Conservation (phyloP, 2,797 vertebrate genomes). For the Chaetodon trifasciatus region DNA sequence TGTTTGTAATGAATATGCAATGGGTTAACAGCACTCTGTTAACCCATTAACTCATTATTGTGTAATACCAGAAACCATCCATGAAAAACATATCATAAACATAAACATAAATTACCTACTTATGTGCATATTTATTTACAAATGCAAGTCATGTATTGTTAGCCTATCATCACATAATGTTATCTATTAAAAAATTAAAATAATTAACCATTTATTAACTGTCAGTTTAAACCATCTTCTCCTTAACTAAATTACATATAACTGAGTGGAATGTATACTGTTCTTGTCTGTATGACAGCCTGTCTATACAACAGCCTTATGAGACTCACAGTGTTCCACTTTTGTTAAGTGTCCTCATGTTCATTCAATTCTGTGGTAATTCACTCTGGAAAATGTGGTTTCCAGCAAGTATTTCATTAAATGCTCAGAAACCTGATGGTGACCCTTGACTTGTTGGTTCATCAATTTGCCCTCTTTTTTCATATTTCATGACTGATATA, state of each 20-base stretch:
- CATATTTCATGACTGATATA: background rate
- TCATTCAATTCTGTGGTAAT: background rate
- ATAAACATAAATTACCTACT: background rate
- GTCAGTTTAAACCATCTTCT: background rate
- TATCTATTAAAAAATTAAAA: background rate
- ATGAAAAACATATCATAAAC: background rate
- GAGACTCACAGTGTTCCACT: background rate
- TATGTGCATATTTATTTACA: background rate
- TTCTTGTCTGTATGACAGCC: background rate
- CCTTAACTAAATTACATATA: background rate
- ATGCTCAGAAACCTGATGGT: background rate
- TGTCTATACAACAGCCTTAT: slow-evolving; percentile 1
- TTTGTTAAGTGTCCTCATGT: background rate
- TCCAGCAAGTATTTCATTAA: background rate
- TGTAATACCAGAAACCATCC: background rate
- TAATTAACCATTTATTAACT: background rate
- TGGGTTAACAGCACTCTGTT: too few relatives aligned
- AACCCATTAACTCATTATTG: background rate
- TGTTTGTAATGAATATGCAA: too few relatives aligned
- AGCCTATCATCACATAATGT: background rate
- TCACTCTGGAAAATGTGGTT: background rate
- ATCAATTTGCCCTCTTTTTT: background rate
- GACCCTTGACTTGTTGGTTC: background rate
- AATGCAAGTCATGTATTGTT: background rate
- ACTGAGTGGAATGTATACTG: background rate